phyloP scores from a whole-genome alignment of 2,888 invertebrate species.

The Archips xylosteana region DNA sequence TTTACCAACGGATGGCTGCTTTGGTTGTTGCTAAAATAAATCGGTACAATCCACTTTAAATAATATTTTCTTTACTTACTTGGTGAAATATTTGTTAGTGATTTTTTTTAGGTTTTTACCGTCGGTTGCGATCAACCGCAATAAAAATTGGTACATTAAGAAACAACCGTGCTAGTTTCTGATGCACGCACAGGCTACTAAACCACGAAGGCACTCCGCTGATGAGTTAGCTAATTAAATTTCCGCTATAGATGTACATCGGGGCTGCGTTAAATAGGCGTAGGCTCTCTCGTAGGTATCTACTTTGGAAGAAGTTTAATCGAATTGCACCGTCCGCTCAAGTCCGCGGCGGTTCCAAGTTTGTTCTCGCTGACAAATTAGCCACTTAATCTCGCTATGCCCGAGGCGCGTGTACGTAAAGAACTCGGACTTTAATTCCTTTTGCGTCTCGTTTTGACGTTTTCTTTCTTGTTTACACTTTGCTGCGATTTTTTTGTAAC shows the following conservation, averaged over 20 bases:
- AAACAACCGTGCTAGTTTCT: neutral
- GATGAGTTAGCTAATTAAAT: conserved; percentile 80
- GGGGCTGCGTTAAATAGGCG: conserved; percentile 75
- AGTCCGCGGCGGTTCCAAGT: conserved; percentile 66
- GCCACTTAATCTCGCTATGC: conserved; percentile 73
- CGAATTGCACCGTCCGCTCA: conserved; percentile 78
- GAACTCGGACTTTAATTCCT: conserved; percentile 66
- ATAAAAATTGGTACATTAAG: neutral
- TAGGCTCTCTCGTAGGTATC: conserved; percentile 72
- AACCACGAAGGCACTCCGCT: conserved; percentile 51
- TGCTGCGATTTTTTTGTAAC: conserved; percentile 54
- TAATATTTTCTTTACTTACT: neutral
- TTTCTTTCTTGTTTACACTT: conserved; percentile 61
- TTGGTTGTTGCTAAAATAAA: too few relatives aligned
- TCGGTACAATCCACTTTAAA: too few relatives aligned
- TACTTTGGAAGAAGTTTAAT: conserved; percentile 80
- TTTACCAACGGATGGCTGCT: too few relatives aligned
- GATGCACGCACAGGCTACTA: conserved; percentile 26
- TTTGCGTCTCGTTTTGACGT: conserved; percentile 56
- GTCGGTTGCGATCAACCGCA: neutral
- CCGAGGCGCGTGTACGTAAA: conserved; percentile 67
- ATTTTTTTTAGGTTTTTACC: neutral
- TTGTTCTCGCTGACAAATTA: conserved; percentile 80
- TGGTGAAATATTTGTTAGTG: neutral
- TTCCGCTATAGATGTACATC: conserved; percentile 72